Base-by-base conservation (phyloP, 2,113 vertebrate genomes). In the Macaca mulatta region DNA sequence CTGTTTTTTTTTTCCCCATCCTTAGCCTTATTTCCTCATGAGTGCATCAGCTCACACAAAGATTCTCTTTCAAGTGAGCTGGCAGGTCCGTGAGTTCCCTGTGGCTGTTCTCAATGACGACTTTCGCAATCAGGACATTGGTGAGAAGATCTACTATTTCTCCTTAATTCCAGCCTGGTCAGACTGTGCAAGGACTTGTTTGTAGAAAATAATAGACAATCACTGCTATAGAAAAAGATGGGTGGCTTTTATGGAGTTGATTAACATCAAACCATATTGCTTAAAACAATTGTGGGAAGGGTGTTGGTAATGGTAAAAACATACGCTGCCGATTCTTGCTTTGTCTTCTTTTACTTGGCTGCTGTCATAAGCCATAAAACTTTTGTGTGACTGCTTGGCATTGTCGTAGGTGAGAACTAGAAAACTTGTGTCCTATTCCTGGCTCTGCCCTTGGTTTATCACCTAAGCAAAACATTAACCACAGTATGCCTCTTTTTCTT, bases 281-380 rank as follows among this genome's bases (percentile, higher is more conserved):
- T 97, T 69, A 30, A 90, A 86, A 97, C 97, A 97, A 97, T 96
- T 70, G 95, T 67, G 94, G 97, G 95, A 97, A 97, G 96, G 96
- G 92, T 86, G 97, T 96, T 95, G 95, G 75, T 52, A 25, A 75
- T 40, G n/a, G 77, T 72, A 64, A 90, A 87, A 89, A 72, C 67
- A 59, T 52, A 96, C 81, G 30, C 93, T 18, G 0, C 30, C 18
- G 55, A 77, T 85, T 69, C 59, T 82, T 38, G 7, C 59, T 84
- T 50, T 75, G 85, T 43, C 48, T 75, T 97, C 94, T 97, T 97
- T 97, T 82, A 50, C 89, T 95, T 97, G 97, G 95, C 88, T 50
- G 30, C 81, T 67, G 32, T 95, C n/a, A 80, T 38, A 57, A 95
- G 93, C 74, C 61, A 86, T 94, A 75, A 79, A 94, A 55, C 25